Evolutionary conservation across 1,140 invertebrate species (phyloP), one percentile per base, ranked within the genome.

Genomic region (Hesperophylax magnus): DNA sequence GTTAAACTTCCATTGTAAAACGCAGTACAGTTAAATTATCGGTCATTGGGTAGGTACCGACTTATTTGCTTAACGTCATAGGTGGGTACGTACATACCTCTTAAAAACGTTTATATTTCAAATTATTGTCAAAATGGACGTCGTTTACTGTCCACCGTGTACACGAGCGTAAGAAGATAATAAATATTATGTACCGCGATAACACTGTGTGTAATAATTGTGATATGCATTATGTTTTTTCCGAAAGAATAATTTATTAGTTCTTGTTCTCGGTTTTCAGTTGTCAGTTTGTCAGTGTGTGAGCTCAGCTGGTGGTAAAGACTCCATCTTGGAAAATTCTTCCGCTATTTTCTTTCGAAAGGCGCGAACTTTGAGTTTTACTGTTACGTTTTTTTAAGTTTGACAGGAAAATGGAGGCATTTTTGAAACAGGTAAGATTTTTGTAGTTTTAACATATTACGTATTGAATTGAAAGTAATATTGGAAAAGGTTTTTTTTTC

Each of bases 401-500:
- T 58, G n/a, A 17, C n/a, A 58, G 56, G 11, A 27, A 27, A 67
- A 67, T 67, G 63, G 63, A 67, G 20, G 63, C 63, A 27, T 67
- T 67, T 31, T 34, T 67, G 27, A 67, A 67, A n/a, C 22, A 27
- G 63, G 63, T 67, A 67, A 17, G 63, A 67, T 4, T 65, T 14
- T 2, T 24, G 6, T n/a, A n/a, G 54, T 18, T n/a, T 58, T 58
- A 8, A 58, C n/a, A 58, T 58, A 8, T 9, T 8, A 56, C 17
- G 2, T 18, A 18, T 11, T 8, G 6, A 58, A 58, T 58, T n/a
- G 6, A n/a, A 18, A 58, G 5, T 20, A 58, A n/a, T 58, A 58
- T 58, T 58, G 6, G 7, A 58, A 58, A 11, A 18, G 0, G n/a
- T 58, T 20, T 0, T 0, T 2, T 18, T 22, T n/a, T 58, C n/a